These are phyloP conservation scores for Eutolmus rufibarbis DNA, from an alignment of 2,888 invertebrate species.

Conservation along the genomic window DNA sequence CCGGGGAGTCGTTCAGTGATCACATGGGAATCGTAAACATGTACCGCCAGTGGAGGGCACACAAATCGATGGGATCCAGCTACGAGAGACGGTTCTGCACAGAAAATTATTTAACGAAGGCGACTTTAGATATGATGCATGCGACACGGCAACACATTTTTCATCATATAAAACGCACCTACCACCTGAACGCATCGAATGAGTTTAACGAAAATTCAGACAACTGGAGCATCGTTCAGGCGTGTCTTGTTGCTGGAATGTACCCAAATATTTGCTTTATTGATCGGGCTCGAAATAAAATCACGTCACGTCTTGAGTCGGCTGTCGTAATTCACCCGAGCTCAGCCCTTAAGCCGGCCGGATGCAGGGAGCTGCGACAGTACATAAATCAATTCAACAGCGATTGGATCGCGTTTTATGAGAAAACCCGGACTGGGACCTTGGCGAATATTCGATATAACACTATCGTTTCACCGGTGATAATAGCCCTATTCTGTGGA, in stretches of 20 bases:
- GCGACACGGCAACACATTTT: constrained; percentile 84
- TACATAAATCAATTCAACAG: constrained; percentile 67
- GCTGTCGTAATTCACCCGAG: constrained; percentile 67
- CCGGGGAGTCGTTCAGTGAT: constrained; percentile 83
- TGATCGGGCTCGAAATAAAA: constrained; percentile 68
- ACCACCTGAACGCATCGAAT: constrained; percentile 65
- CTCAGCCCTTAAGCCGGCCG: constrained; percentile 64
- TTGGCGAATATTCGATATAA: constrained; percentile 78
- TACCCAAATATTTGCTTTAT: constrained; percentile 88
- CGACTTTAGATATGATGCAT: constrained; percentile 89
- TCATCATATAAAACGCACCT: constrained; percentile 74
- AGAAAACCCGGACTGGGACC: constrained; percentile 76
- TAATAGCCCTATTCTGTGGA: constrained; percentile 74
- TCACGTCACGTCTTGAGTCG: constrained; percentile 71
- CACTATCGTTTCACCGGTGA: constrained; percentile 81
- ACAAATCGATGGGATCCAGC: constrained; percentile 68
- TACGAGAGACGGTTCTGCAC: constrained; percentile 71
- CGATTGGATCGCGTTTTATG: constrained; percentile 89
- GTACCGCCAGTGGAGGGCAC: constrained; percentile 70
- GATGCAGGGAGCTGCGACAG: constrained; percentile 51
- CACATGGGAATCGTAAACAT: constrained; percentile 85
- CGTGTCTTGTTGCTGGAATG: constrained; percentile 84
- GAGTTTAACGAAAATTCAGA: constrained; percentile 76
- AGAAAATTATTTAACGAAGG: constrained; percentile 77
- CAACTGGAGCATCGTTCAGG: constrained; percentile 91